Percentiles rank a stretch among this genome's conserved stretches.
These are phyloP conservation scores for Rattus rattus DNA, from an alignment of 2,113 vertebrate species.

Conservation along the genomic window DNA sequence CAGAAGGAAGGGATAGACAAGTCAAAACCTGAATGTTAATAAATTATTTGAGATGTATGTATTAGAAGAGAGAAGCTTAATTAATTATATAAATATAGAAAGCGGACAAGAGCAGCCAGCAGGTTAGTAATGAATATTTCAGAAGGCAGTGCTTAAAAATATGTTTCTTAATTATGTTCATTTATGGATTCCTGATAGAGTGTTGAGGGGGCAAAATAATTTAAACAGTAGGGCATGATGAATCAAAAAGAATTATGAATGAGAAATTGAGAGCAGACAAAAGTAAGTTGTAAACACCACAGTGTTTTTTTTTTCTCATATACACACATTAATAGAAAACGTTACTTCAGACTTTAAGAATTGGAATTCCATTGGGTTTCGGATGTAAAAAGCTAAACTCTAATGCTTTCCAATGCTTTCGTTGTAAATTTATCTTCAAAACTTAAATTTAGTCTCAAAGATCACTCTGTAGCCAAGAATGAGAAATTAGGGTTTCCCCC, in stretches of 20 bases:
- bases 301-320: not conserved
- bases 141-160: conserved; percentile 81
- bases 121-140: conserved; percentile 84
- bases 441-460: conserved; percentile 9
- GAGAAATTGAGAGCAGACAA: conserved; percentile 43
- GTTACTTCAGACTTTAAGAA: conserved; percentile 19
- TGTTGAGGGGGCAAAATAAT: conserved; percentile 71
- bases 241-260: conserved; percentile 64
- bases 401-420: not conserved
- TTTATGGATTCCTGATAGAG: conserved; percentile 73
- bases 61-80: conserved; percentile 75
- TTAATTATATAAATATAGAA: conserved; percentile 81
- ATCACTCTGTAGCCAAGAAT: conserved; percentile 3
- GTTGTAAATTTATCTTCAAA: conserved; percentile 32
- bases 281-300: not conserved
- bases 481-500: not conserved
- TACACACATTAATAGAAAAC: not conserved
- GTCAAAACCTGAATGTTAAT: conserved; percentile 76
- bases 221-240: conserved; percentile 66
- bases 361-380: not conserved
- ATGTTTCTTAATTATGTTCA: conserved; percentile 77
- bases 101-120: conserved; percentile 69
- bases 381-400: not conserved
- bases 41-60: conserved; percentile 75
- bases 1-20: conserved; percentile 66